These are phyloP conservation scores for Ditylenchus dipsaci DNA, from an alignment of 1,140 invertebrate species.

Conservation along the genomic window DNA sequence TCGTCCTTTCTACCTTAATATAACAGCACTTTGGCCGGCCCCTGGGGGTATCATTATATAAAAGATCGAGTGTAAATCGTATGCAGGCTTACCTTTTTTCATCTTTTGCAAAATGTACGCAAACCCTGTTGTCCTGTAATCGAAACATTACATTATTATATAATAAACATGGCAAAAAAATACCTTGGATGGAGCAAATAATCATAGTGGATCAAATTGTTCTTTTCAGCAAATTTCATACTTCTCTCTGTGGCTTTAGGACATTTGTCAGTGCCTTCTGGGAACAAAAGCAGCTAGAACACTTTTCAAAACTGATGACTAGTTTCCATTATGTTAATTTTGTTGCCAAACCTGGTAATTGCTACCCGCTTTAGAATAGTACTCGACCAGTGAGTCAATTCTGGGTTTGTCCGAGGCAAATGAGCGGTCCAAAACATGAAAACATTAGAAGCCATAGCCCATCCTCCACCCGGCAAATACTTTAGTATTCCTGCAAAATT, in stretches of 20 bases:
- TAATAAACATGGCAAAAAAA: too few species aligned
- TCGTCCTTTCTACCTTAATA: too few species aligned
- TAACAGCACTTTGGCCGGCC: too few species aligned
- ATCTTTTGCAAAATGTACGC: slow-evolving; percentile 69
- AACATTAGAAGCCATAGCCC: slow-evolving; percentile 76
- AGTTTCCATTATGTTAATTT: not conserved
- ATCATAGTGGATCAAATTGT: slow-evolving; percentile 68
- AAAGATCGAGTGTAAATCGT: too few species aligned
- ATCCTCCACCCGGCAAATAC: slow-evolving; percentile 73
- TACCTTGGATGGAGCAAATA: slow-evolving; percentile 73
- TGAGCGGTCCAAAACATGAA: slow-evolving; percentile 76
- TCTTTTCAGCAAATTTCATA: slow-evolving; percentile 69
- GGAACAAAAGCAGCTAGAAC: slow-evolving; percentile 71
- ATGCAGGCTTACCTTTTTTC: slow-evolving; percentile 62
- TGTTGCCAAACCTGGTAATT: slow-evolving; percentile 59
- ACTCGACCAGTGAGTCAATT: slow-evolving; percentile 69
- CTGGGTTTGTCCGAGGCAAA: slow-evolving; percentile 73
- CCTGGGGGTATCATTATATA: too few species aligned
- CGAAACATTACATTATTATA: too few species aligned
- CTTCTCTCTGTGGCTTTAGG: slow-evolving; percentile 69
- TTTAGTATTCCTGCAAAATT: slow-evolving; percentile 69
- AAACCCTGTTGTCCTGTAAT: slow-evolving; percentile 72
- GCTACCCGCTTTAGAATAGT: slow-evolving; percentile 67
- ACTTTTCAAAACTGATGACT: not conserved
- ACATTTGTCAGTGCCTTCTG: slow-evolving; percentile 81